Percentiles rank a stretch among this genome's conserved stretches.
Evolutionary conservation across 2,797 vertebrate species (phyloP).

Genomic region (Gadopsis marmoratus): DNA sequence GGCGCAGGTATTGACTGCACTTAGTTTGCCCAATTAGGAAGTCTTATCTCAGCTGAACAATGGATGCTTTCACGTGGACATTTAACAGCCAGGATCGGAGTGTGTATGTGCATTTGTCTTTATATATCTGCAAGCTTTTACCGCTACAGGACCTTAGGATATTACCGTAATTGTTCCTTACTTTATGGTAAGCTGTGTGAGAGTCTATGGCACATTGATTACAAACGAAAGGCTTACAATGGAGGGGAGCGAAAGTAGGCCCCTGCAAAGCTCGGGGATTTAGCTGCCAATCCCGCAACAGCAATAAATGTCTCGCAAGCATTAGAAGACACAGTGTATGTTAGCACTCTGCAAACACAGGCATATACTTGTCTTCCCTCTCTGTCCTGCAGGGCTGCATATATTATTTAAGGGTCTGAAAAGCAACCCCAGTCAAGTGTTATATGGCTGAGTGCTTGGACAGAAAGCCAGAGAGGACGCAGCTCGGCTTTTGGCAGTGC

Average conservation of each 20-base stretch:
- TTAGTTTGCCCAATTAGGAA: conserved; percentile 40
- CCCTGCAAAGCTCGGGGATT: conserved; percentile 58
- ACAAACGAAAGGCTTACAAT: conserved; percentile 61
- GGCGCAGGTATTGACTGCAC: conserved; percentile 7
- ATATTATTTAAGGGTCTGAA: conserved; percentile 73
- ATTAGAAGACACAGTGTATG: conserved; percentile 54
- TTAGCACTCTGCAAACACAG: conserved; percentile 35
- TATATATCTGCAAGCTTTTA: conserved; percentile 12
- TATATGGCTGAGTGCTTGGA: conserved; percentile 31
- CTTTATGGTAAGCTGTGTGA: conserved; percentile 29
- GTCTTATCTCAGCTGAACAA: conserved; percentile 41
- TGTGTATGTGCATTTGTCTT: not conserved
- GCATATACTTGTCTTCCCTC: not conserved
- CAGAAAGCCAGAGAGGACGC: conserved; percentile 30
- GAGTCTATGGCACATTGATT: conserved; percentile 38
- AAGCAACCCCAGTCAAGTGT: conserved; percentile 46
- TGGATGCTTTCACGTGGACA: conserved; percentile 14
- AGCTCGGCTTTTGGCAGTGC: conserved; percentile 15
- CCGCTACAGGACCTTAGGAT: not conserved
- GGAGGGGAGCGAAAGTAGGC: conserved; percentile 42
- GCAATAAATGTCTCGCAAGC: conserved; percentile 62
- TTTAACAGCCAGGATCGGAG: conserved; percentile 7
- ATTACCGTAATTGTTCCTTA: conserved; percentile 30
- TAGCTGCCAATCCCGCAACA: conserved; percentile 59
- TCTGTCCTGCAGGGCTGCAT: conserved; percentile 56